These are phyloP conservation scores for Camelus bactrianus DNA, from an alignment of 2,113 vertebrate species.

Conservation along the genomic window DNA sequence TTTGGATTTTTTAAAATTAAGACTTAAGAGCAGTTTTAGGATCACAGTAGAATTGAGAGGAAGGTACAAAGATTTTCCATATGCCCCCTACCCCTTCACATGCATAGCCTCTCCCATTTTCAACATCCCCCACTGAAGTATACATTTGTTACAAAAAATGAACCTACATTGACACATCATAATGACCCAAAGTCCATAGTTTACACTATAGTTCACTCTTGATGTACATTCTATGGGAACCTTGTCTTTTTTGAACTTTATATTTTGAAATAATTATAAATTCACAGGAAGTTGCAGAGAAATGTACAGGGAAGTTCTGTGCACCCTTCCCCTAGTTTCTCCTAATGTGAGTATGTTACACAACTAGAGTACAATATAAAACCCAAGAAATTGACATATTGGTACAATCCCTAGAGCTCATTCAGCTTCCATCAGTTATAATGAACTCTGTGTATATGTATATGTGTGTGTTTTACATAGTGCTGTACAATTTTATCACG, in stretches of 20 bases:
- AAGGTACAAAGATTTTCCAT: neutral
- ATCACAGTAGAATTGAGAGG: neutral
- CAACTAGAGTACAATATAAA: neutral
- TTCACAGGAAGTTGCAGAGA: neutral
- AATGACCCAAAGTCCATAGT: neutral
- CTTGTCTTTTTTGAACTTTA: neutral
- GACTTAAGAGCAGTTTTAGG: neutral
- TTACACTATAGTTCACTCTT: neutral
- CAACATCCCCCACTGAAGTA: neutral
- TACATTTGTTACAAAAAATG: neutral
- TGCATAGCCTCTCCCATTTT: neutral
- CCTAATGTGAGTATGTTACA: neutral
- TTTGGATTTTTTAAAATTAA: slow-evolving; percentile 15
- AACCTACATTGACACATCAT: neutral
- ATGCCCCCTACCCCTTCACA: neutral
- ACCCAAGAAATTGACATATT: neutral
- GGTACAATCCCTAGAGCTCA: neutral
- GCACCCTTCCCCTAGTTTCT: neutral
- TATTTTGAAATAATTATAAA: slow-evolving; percentile 27
- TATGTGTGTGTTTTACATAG: neutral
- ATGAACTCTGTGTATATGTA: neutral
- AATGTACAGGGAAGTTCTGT: neutral
- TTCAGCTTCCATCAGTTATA: neutral
- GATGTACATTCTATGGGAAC: neutral
- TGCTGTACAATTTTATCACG: neutral